A percentile compares a stretch with the other conserved stretches of the same genome.
Evolutionary conservation across 2,797 vertebrate species (phyloP).

Genomic region (Periparus ater): DNA sequence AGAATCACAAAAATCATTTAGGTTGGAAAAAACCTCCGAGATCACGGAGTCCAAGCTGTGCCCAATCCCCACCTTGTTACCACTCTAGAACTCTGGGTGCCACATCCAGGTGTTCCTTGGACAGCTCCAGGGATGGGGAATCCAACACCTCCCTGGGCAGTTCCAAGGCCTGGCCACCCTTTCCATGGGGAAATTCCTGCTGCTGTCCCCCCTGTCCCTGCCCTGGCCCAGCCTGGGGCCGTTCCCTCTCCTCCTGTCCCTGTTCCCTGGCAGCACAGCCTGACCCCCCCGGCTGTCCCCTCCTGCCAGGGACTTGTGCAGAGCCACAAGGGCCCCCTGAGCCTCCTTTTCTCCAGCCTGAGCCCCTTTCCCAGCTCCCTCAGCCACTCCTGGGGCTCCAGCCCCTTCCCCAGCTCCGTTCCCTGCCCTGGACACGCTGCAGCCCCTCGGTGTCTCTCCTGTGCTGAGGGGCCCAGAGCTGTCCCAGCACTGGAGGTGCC

Average conservation of each 20-base stretch:
- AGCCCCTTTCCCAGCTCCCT: neutral
- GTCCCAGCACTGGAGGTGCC: neutral
- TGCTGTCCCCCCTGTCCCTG: rapidly evolving
- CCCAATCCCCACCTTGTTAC: rapidly evolving
- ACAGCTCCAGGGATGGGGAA: neutral
- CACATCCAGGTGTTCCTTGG: rapidly evolving
- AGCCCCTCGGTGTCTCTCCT: neutral
- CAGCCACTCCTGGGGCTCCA: too few species aligned
- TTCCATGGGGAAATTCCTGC: rapidly evolving
- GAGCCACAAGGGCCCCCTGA: neutral
- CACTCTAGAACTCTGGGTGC: neutral
- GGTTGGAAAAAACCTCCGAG: neutral
- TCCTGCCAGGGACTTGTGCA: neutral
- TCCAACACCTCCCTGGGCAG: neutral
- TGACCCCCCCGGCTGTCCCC: neutral
- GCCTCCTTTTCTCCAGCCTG: neutral
- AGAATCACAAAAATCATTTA: neutral
- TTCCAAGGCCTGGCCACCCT: rapidly evolving
- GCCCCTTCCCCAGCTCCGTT: neutral
- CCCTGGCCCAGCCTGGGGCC: neutral
- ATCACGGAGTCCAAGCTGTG: rapidly evolving
- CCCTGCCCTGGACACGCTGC: neutral
- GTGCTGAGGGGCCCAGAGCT: neutral
- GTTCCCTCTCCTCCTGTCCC: neutral
- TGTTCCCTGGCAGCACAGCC: neutral